Evolutionary conservation across 2,888 invertebrate genomes (phyloP), one percentile per base, ranked within the genome.

Genomic region (Amphimallon solstitiale): DNA sequence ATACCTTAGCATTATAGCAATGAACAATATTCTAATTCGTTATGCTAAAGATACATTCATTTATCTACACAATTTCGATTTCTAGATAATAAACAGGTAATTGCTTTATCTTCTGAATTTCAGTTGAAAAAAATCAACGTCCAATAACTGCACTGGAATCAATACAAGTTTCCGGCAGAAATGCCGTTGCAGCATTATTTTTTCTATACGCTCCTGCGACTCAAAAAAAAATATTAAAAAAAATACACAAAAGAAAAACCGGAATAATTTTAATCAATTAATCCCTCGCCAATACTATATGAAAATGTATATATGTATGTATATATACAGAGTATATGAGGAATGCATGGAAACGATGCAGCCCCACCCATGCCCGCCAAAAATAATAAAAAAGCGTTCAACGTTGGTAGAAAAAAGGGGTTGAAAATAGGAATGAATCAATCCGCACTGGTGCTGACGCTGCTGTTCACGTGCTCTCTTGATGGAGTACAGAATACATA

Each of bases 261-360:
- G 23, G 45, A 43, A 59, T 59, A 59, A 29, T 45, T 59, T 43
- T 59, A 59, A 59, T 43, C 59, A 59, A 59, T 59, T 43, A 59
- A 45, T 59, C 45, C 43, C 34, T 9, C 7, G 59, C 29, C 23
- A 45, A 59, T 59, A 43, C 43, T 43, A 29, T 29, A 9, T 29
- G n/a, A n/a, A n/a, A n/a, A n/a, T n/a, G 5, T 29, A 5, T 40
- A 40, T 51, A 17, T 15, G 21, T 3, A n/a, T n/a, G n/a, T n/a
- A n/a, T n/a, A n/a, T n/a, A n/a, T n/a, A n/a, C n/a, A n/a, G 34
- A 34, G 12, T 23, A 21, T 3, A 5, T n/a, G n/a, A 19, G n/a
- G 51, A 51, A 29, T 23, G 35, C 15, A 51, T 14, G 29, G 48
- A 35, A 9, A 12, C 17, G 54, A 17, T 35, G 54, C 54, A 9